Evolutionary conservation across 1,140 invertebrate genomes (phyloP).

Genomic region (Bathynomus jamesi): DNA sequence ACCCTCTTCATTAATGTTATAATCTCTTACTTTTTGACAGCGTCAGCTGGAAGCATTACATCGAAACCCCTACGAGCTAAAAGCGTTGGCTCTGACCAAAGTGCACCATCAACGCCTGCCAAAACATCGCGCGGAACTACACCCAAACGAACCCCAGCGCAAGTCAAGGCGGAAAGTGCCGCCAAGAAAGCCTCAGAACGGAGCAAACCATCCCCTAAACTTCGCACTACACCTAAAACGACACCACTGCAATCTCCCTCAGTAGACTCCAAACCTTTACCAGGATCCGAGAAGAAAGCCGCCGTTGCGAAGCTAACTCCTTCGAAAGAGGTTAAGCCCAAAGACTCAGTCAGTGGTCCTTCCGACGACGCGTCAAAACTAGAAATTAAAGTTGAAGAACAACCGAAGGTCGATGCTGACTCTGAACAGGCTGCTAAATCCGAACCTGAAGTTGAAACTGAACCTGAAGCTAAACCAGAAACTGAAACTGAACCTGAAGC

Average conservation of each 20-base stretch:
- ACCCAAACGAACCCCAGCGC: slow-evolving; percentile 32
- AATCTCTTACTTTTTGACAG: slow-evolving; percentile 17
- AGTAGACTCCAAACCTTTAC: slow-evolving; percentile 43
- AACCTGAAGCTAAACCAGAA: background rate
- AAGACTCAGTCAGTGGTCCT: no score
- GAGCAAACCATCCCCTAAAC: slow-evolving; percentile 23
- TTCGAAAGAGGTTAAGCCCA: no score
- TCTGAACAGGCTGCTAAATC: background rate
- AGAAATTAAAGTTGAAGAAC: background rate
- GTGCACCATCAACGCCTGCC: slow-evolving; percentile 26
- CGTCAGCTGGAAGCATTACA: slow-evolving; percentile 20
- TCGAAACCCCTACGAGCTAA: slow-evolving; percentile 36
- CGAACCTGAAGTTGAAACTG: background rate
- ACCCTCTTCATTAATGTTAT: slow-evolving; percentile 3
- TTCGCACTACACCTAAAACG: slow-evolving; percentile 45
- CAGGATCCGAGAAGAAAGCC: slow-evolving; percentile 18
- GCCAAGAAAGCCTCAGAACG: slow-evolving; percentile 31
- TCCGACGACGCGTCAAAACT: background rate
- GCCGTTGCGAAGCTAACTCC: slow-evolving; percentile 5
- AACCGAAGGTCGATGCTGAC: background rate
- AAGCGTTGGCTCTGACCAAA: slow-evolving; percentile 35
- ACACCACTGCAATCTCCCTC: slow-evolving; percentile 53
- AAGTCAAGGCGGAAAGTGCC: slow-evolving; percentile 34
- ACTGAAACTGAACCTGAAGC: no score
- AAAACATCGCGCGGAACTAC: slow-evolving; percentile 26